phyloP scores from a whole-genome alignment of 2,113 vertebrate species.

The Callaeas wilsoni region DNA sequence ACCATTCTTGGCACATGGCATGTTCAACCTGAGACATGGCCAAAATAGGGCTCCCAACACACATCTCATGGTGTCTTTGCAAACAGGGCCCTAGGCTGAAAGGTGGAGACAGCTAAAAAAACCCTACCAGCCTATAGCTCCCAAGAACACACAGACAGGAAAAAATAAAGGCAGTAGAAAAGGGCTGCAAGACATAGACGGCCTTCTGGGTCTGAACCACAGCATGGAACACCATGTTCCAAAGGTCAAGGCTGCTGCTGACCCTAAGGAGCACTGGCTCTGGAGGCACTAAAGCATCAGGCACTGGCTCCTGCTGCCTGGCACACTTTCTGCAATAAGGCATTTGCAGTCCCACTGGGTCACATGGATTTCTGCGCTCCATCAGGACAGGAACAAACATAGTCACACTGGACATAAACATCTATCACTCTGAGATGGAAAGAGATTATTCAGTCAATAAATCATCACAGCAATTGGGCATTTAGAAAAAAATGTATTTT shows the following conservation, averaged over 20 bases:
- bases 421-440: neutral
- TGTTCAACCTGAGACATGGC: neutral
- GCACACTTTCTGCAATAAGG: rapidly evolving
- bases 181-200: neutral
- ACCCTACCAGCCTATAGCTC: neutral
- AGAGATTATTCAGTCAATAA: neutral
- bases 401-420: neutral
- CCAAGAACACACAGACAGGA: neutral
- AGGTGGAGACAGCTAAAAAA: neutral
- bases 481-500: neutral
- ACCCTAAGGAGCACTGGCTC: neutral
- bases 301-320: neutral
- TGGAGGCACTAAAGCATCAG: neutral
- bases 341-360: neutral
- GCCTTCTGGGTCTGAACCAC: neutral
- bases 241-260: neutral
- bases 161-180: neutral
- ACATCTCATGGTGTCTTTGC: neutral
- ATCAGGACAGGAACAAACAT: neutral
- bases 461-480: neutral
- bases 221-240: neutral
- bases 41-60: neutral
- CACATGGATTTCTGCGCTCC: neutral
- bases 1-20: rapidly evolving
- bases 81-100: neutral